Conservation (phyloP, 2,888 invertebrate genomes). For the Phytoseiulus persimilis region DNA sequence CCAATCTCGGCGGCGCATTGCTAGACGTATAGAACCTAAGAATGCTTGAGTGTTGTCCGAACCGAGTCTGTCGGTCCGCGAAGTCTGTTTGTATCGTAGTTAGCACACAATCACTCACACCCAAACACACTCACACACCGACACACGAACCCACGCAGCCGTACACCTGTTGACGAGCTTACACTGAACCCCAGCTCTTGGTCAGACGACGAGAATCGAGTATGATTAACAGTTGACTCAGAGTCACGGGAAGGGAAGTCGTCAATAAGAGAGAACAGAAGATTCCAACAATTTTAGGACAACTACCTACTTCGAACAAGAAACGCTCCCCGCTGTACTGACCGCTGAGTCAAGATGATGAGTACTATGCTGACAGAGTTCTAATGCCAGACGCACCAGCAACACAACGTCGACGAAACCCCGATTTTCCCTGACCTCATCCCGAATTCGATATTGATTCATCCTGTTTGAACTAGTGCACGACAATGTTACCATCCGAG, state of each 20-base stretch:
- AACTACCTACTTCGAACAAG: too few relatives aligned
- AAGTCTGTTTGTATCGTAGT: not conserved
- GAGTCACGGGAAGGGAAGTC: not conserved
- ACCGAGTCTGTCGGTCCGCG: not conserved
- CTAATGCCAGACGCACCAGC: not conserved
- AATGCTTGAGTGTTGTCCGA: conserved; percentile 34
- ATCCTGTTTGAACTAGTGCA: not conserved
- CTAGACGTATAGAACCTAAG: conserved; percentile 30
- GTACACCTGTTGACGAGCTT: not conserved
- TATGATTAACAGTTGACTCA: not conserved
- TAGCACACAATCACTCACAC: not conserved
- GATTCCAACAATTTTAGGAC: too few relatives aligned
- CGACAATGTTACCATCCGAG: not conserved
- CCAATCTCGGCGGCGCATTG: conserved; percentile 21
- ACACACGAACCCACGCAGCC: not conserved
- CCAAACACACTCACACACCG: not conserved
- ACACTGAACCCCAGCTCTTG: not conserved
- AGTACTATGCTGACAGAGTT: not conserved
- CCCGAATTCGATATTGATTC: not conserved
- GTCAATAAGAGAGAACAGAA: not conserved
- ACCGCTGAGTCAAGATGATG: not conserved
- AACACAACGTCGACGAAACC: not conserved
- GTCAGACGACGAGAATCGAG: not conserved
- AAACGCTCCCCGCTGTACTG: not conserved
- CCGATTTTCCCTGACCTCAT: not conserved